These are phyloP conservation scores for Micromesistius poutassou DNA, from an alignment of 2,797 vertebrate genomes.

Conservation along the genomic window DNA sequence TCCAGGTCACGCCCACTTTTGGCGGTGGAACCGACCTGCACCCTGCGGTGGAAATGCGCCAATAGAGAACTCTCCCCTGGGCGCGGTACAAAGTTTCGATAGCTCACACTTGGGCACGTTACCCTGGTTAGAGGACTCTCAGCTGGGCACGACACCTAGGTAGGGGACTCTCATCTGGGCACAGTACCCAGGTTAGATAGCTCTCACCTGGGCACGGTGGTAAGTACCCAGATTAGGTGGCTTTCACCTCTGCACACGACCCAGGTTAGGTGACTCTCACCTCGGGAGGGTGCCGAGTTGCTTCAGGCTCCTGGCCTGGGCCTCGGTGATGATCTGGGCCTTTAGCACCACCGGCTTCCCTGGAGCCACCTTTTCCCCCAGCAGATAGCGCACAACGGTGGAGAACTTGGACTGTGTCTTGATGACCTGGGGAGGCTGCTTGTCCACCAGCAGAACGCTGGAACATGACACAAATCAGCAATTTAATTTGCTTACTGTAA, in stretches of 20 bases:
- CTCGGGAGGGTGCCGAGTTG: slow-evolving; percentile 47
- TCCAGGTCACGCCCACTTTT: too few species aligned
- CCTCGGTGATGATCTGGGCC: slow-evolving; percentile 91
- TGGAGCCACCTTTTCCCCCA: slow-evolving; percentile 80
- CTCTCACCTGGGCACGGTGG: too few species aligned
- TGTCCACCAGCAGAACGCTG: slow-evolving; percentile 91
- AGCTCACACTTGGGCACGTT: too few species aligned
- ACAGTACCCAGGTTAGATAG: too few species aligned
- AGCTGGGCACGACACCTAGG: too few species aligned
- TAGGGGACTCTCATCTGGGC: too few species aligned
- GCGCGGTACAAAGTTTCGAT: too few species aligned
- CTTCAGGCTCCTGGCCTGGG: slow-evolving; percentile 82
- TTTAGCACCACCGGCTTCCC: slow-evolving; percentile 82
- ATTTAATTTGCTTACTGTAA: neutral
- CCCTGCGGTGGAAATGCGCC: too few species aligned
- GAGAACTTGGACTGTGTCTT: slow-evolving; percentile 99
- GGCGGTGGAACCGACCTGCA: too few species aligned
- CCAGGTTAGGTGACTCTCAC: slow-evolving; percentile 51
- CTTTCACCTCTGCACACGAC: neutral
- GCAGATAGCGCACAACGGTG: slow-evolving; percentile 84
- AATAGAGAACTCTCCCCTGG: too few species aligned
- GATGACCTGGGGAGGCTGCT: slow-evolving; percentile 94
- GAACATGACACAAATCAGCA: neutral
- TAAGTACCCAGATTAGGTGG: neutral
- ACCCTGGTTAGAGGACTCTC: too few species aligned